phyloP scores from a whole-genome alignment of 2,113 vertebrate species.

The Gila orcuttii region DNA sequence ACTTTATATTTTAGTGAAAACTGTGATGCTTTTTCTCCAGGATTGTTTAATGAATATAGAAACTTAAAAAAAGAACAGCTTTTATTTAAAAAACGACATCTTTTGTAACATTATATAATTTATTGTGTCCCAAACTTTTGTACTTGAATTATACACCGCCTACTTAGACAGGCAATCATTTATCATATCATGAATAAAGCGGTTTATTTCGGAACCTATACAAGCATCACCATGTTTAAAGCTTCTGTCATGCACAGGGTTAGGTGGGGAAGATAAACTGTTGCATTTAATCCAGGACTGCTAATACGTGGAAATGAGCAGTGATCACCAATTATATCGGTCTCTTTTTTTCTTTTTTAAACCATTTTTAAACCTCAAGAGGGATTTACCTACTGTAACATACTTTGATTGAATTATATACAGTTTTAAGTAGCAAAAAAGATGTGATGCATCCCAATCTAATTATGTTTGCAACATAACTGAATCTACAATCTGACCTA shows the following conservation, averaged over 20 bases:
- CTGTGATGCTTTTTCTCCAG: neutral
- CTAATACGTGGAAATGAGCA: neutral
- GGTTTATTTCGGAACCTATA: neutral
- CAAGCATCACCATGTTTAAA: neutral
- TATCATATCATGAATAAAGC: slow-evolving; percentile 3
- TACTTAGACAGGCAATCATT: neutral
- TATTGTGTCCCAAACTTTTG: neutral
- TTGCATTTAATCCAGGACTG: neutral
- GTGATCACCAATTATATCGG: neutral
- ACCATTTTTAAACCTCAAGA: neutral
- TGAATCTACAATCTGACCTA: neutral
- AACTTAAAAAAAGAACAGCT: neutral
- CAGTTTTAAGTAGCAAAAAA: neutral
- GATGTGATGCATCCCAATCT: too few relatives aligned
- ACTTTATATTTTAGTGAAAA: neutral
- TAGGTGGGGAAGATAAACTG: neutral
- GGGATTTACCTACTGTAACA: neutral
- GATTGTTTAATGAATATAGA: neutral
- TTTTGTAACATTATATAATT: neutral
- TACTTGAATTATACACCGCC: neutral
- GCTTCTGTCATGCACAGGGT: neutral
- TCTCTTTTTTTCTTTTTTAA: neutral
- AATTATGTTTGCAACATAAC: neutral
- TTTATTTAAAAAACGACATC: neutral
- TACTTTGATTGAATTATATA: neutral